phyloP scores from a whole-genome alignment of 2,888 invertebrate species.

The Dione vanillae region DNA sequence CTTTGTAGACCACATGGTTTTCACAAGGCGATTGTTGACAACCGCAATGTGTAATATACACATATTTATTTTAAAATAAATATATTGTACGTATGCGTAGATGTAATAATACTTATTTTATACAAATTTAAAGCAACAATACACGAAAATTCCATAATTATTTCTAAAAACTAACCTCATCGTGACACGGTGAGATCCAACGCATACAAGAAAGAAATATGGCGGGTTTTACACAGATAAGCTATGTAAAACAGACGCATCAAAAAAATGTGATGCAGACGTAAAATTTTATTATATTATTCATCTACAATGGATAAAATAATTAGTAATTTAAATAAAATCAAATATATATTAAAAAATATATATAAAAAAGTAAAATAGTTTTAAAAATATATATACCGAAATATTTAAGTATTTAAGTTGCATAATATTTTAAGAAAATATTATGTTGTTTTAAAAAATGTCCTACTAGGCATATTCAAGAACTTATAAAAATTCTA shows the following conservation, averaged over 20 bases:
- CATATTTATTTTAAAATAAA: conserved; percentile 1
- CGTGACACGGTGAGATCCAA: conserved; percentile 81
- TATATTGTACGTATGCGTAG: conserved; percentile 11
- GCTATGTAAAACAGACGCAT: conserved; percentile 10
- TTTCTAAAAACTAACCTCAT: conserved; percentile 79
- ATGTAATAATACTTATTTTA: neutral
- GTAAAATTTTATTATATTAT: neutral
- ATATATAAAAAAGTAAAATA: too few species aligned
- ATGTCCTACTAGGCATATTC: too few species aligned
- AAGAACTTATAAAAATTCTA: too few species aligned
- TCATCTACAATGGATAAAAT: neutral
- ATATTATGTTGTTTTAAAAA: too few species aligned
- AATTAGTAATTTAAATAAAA: too few species aligned
- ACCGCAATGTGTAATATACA: conserved; percentile 19
- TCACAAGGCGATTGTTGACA: conserved; percentile 42
- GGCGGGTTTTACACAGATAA: conserved; percentile 57
- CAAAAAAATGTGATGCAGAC: neutral
- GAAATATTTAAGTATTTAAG: too few species aligned
- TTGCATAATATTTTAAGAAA: too few species aligned
- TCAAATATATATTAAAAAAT: too few species aligned
- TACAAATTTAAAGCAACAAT: conserved; percentile 33
- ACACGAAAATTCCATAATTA: conserved; percentile 54
- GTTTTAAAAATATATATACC: too few species aligned
- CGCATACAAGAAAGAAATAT: conserved; percentile 84
- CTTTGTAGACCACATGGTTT: conserved; percentile 75